Conservation (phyloP, 2,113 vertebrate species). For the Oceanites oceanicus region DNA sequence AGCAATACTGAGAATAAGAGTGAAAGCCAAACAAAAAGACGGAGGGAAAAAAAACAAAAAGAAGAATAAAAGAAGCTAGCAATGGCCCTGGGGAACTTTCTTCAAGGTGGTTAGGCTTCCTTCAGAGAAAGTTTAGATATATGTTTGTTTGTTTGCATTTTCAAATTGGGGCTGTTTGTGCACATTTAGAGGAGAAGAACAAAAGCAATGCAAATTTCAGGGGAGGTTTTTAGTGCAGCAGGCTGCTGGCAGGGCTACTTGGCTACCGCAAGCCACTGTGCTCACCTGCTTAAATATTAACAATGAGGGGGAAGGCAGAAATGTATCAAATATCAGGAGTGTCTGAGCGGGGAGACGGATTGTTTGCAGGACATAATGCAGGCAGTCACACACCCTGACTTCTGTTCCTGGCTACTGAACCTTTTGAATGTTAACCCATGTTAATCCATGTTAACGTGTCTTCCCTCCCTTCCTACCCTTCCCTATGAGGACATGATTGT, state of each 20-base stretch:
- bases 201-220: slow-evolving; percentile 59
- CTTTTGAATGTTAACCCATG: not conserved
- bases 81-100: not conserved
- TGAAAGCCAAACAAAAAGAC: slow-evolving; percentile 18
- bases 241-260: slow-evolving; percentile 35
- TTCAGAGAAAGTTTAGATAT: slow-evolving; percentile 59
- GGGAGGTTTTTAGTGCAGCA: not conserved
- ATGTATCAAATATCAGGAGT: slow-evolving; percentile 9
- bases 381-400: not conserved
- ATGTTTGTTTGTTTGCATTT: slow-evolving; percentile 49
- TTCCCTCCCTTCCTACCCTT: not conserved
- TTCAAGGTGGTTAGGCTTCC: slow-evolving; percentile 39
- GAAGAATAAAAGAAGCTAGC: not conserved
- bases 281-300: slow-evolving; percentile 53
- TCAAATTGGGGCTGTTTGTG: not conserved
- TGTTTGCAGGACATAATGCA: not conserved
- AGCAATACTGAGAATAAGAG: slow-evolving; percentile 18
- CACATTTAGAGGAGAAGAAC: slow-evolving; percentile 12
- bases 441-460: accelerated
- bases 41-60: not conserved
- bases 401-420: not conserved
- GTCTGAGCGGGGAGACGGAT: not conserved
- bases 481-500: accelerated
- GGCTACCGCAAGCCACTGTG: slow-evolving; percentile 19
- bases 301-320: not conserved